phyloP scores from a whole-genome alignment of 2,888 invertebrate genomes.

The Chironomus riparius region DNA sequence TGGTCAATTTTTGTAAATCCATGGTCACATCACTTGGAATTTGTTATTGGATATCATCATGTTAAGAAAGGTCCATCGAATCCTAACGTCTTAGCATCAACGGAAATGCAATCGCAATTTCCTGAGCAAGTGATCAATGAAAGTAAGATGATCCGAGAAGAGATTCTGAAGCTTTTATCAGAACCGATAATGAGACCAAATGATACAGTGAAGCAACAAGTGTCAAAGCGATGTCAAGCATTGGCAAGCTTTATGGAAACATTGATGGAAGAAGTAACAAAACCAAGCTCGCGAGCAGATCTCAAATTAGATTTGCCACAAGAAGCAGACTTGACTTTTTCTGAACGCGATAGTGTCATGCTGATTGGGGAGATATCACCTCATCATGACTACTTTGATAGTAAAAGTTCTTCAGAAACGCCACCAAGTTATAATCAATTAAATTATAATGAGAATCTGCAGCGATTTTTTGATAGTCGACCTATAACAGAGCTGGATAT shows the following conservation, averaged over 20 bases:
- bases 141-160: slow-evolving; percentile 52
- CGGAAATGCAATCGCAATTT: slow-evolving; percentile 39
- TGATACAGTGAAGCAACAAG: slow-evolving; percentile 54
- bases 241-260: slow-evolving; percentile 66
- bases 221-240: slow-evolving; percentile 61
- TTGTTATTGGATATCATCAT: slow-evolving; percentile 76
- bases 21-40: slow-evolving; percentile 83
- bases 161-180: slow-evolving; percentile 57
- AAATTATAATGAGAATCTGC: slow-evolving; percentile 75
- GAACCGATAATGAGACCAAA: slow-evolving; percentile 49
- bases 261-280: slow-evolving; percentile 57
- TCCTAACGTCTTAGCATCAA: slow-evolving; percentile 61
- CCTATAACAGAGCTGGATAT: slow-evolving; percentile 49
- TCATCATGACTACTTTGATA: slow-evolving; percentile 69
- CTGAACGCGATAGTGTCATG: slow-evolving; percentile 71
- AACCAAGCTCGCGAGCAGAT: slow-evolving; percentile 39
- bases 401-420: slow-evolving; percentile 70
- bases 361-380: slow-evolving; percentile 70
- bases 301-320: slow-evolving; percentile 51
- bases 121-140: slow-evolving; percentile 54
- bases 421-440: slow-evolving; percentile 76
- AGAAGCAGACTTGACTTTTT: slow-evolving; percentile 43
- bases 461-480: slow-evolving; percentile 59
- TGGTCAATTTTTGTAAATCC: slow-evolving; percentile 92
- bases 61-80: slow-evolving; percentile 69